Evolutionary conservation across 2,888 invertebrate species (phyloP).

Genomic region (Trissolcus brochymenae): DNA sequence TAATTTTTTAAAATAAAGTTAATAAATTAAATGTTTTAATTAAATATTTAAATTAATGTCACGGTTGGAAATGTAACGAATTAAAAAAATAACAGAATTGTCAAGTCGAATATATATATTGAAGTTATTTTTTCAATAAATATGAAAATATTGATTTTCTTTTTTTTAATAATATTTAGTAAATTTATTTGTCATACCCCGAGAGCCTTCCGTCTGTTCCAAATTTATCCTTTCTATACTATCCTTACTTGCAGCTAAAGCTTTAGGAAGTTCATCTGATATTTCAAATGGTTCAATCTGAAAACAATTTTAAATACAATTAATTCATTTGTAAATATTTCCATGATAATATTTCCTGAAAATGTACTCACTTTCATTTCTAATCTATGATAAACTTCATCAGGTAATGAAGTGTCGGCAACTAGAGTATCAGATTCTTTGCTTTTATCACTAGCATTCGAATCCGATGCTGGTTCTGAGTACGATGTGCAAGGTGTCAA

Average conservation of each 20-base stretch:
- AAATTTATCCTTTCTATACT: conserved; percentile 65
- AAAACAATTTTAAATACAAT: background rate
- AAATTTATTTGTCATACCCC: conserved; percentile 63
- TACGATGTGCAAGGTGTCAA: conserved; percentile 64
- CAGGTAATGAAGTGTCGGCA: conserved; percentile 61
- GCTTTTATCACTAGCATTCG: conserved; percentile 63
- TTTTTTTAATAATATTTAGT: background rate
- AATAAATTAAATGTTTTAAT: too few species aligned
- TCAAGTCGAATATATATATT: background rate
- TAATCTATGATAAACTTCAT: conserved; percentile 67
- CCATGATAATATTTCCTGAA: background rate
- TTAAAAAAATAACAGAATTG: background rate
- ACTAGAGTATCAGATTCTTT: conserved; percentile 63
- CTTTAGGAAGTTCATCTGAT: conserved; percentile 66
- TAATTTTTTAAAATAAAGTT: too few species aligned
- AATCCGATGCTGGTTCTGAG: conserved; percentile 63
- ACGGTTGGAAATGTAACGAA: too few species aligned
- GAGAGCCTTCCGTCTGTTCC: conserved; percentile 64
- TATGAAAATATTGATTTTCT: background rate
- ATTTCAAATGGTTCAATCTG: conserved; percentile 71
- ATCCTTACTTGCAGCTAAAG: conserved; percentile 63
- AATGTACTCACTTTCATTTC: conserved; percentile 68
- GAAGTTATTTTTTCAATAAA: too few species aligned
- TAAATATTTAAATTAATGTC: too few species aligned
- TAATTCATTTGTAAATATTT: background rate